Evolutionary conservation across 2,113 vertebrate species (phyloP), one percentile per base, ranked within the genome.

Genomic region (Melospiza georgiana): DNA sequence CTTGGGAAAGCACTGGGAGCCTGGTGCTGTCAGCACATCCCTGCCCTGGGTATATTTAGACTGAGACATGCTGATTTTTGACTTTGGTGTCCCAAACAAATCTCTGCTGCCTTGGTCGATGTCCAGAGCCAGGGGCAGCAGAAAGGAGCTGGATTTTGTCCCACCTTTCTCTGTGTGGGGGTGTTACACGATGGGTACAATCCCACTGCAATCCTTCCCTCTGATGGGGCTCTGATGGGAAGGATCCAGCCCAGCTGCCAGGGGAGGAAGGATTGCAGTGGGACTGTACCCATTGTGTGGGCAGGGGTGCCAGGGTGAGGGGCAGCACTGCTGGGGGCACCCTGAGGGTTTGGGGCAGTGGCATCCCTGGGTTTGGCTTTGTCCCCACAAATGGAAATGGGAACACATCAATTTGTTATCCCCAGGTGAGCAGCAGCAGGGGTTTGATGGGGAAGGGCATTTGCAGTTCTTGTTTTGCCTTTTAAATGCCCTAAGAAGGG

Each of bases 1-100:
- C 74, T 91, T 51, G 31, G 76, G 86, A 72, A 54, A 87, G 57
- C 4, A 2, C 39, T 87, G 25, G 43, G 4, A 35, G 61, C 2
- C 0, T 19, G 7, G 49, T 65, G 54, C 74, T 7, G 41, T 89
- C 91, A 91, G 93, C 91, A 75, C 16, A 58, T 75, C 84, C 48
- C 37, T 57, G 31, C 81, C 46, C 65, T 19, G 89, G 1, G 0
- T 84, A 61, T 93, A 93, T 94, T 95, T 93, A 93, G 89, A 31
- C 51, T 22, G 43, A 84, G 68, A 94, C 39, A 39, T 78, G 84
- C 89, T 96, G 91, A 93, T 84, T 91, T 96, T 87, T 87, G 3
- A 71, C 81, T 95, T 90, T 46, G 61, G 35, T 81, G 81, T 90
- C 86, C 66, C 62, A 67, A 54, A 68, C 69, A 82, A 90, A 4